Evolutionary conservation across 2,797 vertebrate genomes (phyloP).

Genomic region (Rhinichthys osculus): DNA sequence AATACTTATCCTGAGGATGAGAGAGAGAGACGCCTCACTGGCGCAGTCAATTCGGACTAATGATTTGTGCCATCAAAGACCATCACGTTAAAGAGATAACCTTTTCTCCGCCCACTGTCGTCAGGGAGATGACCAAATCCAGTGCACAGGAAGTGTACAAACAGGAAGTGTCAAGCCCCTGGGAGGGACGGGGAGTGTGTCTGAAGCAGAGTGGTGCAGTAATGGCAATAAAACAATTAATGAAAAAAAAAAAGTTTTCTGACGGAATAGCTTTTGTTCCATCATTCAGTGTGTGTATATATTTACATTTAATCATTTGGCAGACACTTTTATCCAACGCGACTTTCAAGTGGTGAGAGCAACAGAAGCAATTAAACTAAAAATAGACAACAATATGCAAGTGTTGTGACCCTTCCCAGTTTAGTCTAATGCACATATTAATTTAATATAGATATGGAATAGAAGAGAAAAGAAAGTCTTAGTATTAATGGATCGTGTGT

Average conservation of each 20-base stretch:
- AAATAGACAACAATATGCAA: too few relatives aligned
- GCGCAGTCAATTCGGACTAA: slow-evolving; percentile 30
- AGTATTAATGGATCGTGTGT: too few relatives aligned
- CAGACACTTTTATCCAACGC: too few relatives aligned
- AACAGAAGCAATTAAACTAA: too few relatives aligned
- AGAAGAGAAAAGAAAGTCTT: too few relatives aligned
- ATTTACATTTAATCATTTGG: too few relatives aligned
- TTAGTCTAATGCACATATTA: too few relatives aligned
- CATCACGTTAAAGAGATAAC: slow-evolving; percentile 4
- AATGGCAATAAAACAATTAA: background rate
- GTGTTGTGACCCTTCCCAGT: too few relatives aligned
- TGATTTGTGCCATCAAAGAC: slow-evolving; percentile 22
- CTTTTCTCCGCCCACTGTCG: slow-evolving; percentile 40
- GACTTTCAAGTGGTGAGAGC: too few relatives aligned
- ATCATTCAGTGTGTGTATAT: too few relatives aligned
- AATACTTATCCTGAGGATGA: slow-evolving; percentile 39
- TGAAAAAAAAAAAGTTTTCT: background rate
- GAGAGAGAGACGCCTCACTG: slow-evolving; percentile 31
- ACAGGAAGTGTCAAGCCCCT: slow-evolving; percentile 18
- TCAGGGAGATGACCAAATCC: slow-evolving; percentile 38
- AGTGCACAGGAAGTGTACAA: slow-evolving; percentile 18
- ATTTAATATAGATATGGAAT: too few relatives aligned
- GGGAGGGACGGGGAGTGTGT: background rate
- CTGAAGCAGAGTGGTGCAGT: background rate
- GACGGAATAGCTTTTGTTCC: background rate